Base-by-base conservation (phyloP, 1,140 invertebrate genomes). In the Aleiodes sp. region DNA sequence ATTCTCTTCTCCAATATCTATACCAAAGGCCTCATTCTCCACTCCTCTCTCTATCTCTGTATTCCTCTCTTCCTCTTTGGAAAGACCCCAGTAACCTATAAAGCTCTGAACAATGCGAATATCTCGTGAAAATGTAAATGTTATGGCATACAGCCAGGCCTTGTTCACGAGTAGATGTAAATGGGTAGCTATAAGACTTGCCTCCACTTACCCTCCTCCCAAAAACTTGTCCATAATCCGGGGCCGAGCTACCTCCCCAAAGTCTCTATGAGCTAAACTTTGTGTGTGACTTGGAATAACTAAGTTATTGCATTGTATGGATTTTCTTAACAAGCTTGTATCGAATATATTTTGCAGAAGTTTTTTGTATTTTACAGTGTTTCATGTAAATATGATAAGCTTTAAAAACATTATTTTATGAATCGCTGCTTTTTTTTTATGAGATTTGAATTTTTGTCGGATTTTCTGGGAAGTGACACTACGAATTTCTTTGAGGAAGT, bases 101-200 rank as follows among this genome's bases (percentile, higher is more conserved):
- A 72, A 76, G 73, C 71, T 72, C 59, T 66, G 70, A 77, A 77
- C 75, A 78, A 76, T 73, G 75, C 68, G 71, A 72, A 74, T 75
- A 46, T 72, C 65, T 39, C 33, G 60, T 59, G 73, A 70, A 75
- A 76, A 77, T 78, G 77, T 76, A 75, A 76, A 78, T 78, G 70
- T 73, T 75, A 75, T 77, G 74, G 77, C 75, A 73, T 73, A 66
- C 67, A 67, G 76, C 78, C 75, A 77, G 72, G 41, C 33, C 60
- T 52, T 29, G 65, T 65, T 65, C 39, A 60, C 43, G 31, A 62
- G 43, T 29, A 65, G 31, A 21, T 35, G 26, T 65, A 43, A 43
- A 43, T 43, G 39, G 39, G 39, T 43, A 16, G 39, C 39, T n/a
- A 43, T 43, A 43, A 43, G 39, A 43, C 39, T 2, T 16, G n/a